These are phyloP conservation scores for Ophion obscuratus DNA, from an alignment of 2,888 invertebrate species.

Conservation along the genomic window DNA sequence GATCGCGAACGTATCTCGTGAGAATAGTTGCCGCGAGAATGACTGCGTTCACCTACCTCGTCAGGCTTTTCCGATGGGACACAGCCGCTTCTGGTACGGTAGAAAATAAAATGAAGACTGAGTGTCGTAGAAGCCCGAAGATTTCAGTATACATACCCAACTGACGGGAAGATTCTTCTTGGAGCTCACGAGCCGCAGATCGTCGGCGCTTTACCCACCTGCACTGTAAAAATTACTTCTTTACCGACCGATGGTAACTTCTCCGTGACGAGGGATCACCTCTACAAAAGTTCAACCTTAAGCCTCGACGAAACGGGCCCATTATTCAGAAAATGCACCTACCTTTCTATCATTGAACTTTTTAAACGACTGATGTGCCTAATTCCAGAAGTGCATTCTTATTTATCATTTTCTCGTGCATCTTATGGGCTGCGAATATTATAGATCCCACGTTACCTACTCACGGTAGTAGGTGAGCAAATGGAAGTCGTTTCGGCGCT, in stretches of 20 bases:
- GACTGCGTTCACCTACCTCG: background rate
- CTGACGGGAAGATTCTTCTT: background rate
- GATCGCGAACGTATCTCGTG: conserved; percentile 14
- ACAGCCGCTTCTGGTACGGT: background rate
- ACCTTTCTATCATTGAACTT: too few relatives aligned
- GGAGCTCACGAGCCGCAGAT: background rate
- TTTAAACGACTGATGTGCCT: too few relatives aligned
- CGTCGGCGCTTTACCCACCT: background rate
- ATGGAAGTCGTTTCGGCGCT: too few relatives aligned
- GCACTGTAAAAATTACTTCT: background rate
- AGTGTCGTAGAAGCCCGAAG: background rate
- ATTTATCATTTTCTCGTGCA: background rate
- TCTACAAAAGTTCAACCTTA: background rate
- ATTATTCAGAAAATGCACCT: too few relatives aligned
- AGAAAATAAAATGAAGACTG: too few relatives aligned
- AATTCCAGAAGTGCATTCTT: too few relatives aligned
- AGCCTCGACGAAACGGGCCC: too few relatives aligned
- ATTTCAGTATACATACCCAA: background rate
- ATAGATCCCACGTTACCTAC: background rate
- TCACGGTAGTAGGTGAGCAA: background rate
- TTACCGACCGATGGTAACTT: conserved; percentile 13
- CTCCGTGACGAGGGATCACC: background rate
- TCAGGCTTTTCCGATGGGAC: background rate
- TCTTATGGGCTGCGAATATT: background rate
- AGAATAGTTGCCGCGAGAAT: background rate